These are phyloP conservation scores for Drosophila nikananu DNA, from an alignment of 1,140 invertebrate species.

Conservation along the genomic window DNA sequence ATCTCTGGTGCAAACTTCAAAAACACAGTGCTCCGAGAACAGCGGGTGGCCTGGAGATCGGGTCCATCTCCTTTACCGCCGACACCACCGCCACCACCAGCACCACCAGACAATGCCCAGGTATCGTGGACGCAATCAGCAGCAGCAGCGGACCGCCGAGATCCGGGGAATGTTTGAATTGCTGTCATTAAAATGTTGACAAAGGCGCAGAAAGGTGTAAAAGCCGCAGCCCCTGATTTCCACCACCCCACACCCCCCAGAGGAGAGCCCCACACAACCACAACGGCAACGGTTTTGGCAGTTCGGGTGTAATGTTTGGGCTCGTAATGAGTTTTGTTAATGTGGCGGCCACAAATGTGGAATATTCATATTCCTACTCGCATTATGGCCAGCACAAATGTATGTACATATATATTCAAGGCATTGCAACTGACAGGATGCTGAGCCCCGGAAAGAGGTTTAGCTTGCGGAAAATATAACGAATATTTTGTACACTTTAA, in stretches of 20 bases:
- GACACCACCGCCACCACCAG: not conserved
- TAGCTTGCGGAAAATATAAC: too few species aligned
- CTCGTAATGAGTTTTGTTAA: constrained; percentile 74
- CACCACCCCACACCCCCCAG: not conserved
- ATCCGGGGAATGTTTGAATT: constrained; percentile 71
- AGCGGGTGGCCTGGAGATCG: constrained; percentile 15
- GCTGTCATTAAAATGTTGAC: constrained; percentile 85
- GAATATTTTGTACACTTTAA: not conserved
- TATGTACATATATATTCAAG: constrained; percentile 1
- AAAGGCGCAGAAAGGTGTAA: constrained; percentile 83
- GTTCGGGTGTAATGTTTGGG: constrained; percentile 6
- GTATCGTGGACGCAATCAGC: constrained; percentile 70
- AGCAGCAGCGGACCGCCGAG: constrained; percentile 13
- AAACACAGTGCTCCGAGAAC: constrained; percentile 42
- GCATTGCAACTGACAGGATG: constrained; percentile 40
- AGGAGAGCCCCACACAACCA: not conserved
- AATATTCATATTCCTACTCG: constrained; percentile 36
- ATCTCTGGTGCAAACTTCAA: constrained; percentile 67
- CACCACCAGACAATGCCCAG: constrained; percentile 62
- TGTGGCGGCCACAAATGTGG: constrained; percentile 69
- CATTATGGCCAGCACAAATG: constrained; percentile 21
- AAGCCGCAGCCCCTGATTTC: constrained; percentile 41
- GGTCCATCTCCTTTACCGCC: not conserved
- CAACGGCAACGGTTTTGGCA: not conserved
- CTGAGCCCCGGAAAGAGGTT: constrained; percentile 27